Evolutionary conservation across 2,797 vertebrate species (phyloP), one percentile per base, ranked within the genome.

Genomic region (Acrocephalus scirpaceus): DNA sequence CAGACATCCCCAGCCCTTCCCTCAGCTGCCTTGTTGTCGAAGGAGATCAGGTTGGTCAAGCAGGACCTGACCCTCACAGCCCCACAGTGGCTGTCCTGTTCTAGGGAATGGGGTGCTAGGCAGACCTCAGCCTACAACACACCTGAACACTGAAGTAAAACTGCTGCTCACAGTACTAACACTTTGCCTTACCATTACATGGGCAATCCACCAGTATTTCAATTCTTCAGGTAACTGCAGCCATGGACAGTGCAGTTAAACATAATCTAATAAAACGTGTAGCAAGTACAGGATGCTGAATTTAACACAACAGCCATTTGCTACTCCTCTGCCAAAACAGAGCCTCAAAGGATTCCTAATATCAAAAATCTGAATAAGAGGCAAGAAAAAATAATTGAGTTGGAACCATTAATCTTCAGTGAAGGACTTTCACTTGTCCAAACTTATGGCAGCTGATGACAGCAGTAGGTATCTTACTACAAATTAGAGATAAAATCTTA

Each of bases 401-500:
- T 80, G 38, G 51, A 91, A 58, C 9, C 42, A 83, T 64, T 91
- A 73, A 75, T 84, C 34, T 79, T 78, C 47, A 73, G 9, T 20
- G 36, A 78, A 72, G 82, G 48, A 76, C 60, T 42, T 86, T 88
- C 45, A 70, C 44, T 54, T 60, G 73, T 62, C 88, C 66, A 84
- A 75, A 45, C 56, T 88, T 70, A 81, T 0, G 2, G 56, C 40
- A 95, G 66, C n/a, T 79, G 85, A 84, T 75, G 70, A 84, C 86
- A 93, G 91, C 80, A 86, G 91, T 53, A 93, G 72, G 34, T 48
- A 65, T 16, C 57, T 19, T 83, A 90, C 86, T 81, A 92, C 53
- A 83, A 92, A 92, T 6, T 51, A 51, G 62, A 88, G 45, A 91
- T 34, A 15, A 96, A 95, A 93, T 88, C 34, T 51, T 81, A 62